A percentile compares a stretch with the other conserved stretches of the same genome.
Conservation (phyloP, 2,113 vertebrate species). For the Heloderma charlesbogerti region DNA sequence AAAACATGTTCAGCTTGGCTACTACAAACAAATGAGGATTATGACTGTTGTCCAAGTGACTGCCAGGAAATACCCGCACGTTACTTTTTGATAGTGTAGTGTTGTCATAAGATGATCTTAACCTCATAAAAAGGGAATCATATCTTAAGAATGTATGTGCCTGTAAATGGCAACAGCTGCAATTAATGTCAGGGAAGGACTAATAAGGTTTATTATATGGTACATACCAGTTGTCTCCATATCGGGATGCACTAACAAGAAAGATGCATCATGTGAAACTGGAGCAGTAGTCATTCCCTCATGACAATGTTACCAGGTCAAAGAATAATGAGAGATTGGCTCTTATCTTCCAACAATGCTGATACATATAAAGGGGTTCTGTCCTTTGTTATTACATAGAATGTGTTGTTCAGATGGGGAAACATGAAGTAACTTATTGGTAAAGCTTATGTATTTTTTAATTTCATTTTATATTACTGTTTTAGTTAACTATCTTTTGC, state of each 20-base stretch:
- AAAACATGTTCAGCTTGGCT: background rate
- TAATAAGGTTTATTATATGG: background rate
- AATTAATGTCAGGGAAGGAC: background rate
- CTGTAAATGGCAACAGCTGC: background rate
- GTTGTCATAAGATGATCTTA: background rate
- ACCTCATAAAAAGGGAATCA: background rate
- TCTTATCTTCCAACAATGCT: background rate
- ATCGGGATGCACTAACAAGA: background rate
- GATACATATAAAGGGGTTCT: background rate
- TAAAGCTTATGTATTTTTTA: conserved; percentile 4
- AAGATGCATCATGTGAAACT: background rate
- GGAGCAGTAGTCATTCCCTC: background rate
- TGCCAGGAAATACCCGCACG: background rate
- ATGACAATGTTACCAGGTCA: background rate
- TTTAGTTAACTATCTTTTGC: conserved; percentile 9
- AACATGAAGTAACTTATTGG: conserved; percentile 28
- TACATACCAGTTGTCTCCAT: background rate
- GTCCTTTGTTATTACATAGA: background rate
- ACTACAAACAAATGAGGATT: background rate
- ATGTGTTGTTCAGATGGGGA: background rate
- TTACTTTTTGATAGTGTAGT: background rate
- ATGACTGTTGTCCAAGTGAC: background rate
- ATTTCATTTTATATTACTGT: conserved; percentile 10
- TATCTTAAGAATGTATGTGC: background rate
- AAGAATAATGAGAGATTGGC: background rate